Evolutionary conservation across 2,888 invertebrate genomes (phyloP), one percentile per base, ranked within the genome.

Genomic region (Lasiommata megera): DNA sequence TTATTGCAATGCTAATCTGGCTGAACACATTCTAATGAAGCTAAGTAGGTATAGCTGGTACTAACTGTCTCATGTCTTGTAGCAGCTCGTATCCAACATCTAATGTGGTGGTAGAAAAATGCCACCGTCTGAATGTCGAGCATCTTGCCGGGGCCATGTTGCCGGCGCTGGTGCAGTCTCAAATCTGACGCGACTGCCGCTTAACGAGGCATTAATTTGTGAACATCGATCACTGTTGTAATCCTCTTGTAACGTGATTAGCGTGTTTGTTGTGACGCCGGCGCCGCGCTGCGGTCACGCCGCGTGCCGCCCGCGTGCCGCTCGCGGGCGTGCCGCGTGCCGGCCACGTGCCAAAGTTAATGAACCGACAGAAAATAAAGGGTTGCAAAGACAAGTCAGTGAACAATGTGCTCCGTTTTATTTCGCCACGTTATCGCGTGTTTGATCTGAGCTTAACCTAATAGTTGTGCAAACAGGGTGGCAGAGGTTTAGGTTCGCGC

Each of bases 201-300:
- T 37, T 73, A 71, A 72, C 69, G 58, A 65, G 62, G 56, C 66
- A 67, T 68, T 70, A 73, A 73, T 73, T 68, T 66, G 70, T 53
- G 60, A 62, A 69, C 73, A 76, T 74, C 74, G 68, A 76, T 75
- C 74, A 74, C 53, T 54, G 48, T 52, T 58, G 66, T 73, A 73
- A 76, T 70, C 71, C 70, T 56, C 54, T 54, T 43, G 55, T 71
- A 71, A 70, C 67, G 60, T 67, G 67, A 71, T 70, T 69, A 71
- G 64, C 63, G 68, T 69, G 69, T 69, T 67, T 63, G 67, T 67
- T 67, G 69, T 54, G 50, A 37, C 29, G 38, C 17, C 41, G 64
- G 52, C 48, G 48, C 12, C 60, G 58, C 36, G 23, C 31, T 51
- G 44, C 67, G 63, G 56, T 66, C 54, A 17, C 9, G 60, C 5